A percentile compares a stretch with the other conserved stretches of the same genome.
Evolutionary conservation across 2,113 vertebrate species (phyloP).

Genomic region (Anoplopoma fimbria): DNA sequence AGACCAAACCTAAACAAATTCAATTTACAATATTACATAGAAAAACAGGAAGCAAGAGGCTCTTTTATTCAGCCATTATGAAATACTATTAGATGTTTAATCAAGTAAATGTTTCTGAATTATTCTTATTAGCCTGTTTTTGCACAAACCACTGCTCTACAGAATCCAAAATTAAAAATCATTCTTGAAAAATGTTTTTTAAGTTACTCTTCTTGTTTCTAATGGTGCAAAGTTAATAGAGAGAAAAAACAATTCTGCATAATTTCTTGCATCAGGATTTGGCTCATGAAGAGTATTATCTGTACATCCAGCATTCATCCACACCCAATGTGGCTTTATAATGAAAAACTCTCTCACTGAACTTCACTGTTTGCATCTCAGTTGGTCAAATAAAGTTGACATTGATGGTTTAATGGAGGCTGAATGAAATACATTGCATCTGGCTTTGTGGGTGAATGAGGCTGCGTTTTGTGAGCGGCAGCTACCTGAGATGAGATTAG

Average conservation of each 20-base stretch:
- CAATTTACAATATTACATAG: neutral
- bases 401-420: conserved; percentile 1
- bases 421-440: conserved; percentile 19
- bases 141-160: neutral
- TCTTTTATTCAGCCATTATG: neutral
- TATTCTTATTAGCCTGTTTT: neutral
- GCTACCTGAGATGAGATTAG: conserved; percentile 81
- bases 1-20: neutral
- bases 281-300: conserved; percentile 2
- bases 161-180: neutral
- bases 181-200: neutral
- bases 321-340: neutral
- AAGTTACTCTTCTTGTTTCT: neutral
- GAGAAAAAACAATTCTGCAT: neutral
- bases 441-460: conserved; percentile 23
- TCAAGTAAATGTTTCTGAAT: neutral
- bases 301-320: conserved; percentile 36
- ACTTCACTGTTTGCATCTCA: neutral
- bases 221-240: neutral
- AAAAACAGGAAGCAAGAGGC: too few species aligned
- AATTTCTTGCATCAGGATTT: conserved; percentile 37
- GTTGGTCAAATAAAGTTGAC: conserved; percentile 26
- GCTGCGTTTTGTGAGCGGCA: conserved; percentile 67
- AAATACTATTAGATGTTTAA: neutral
- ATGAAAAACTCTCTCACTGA: neutral